These are phyloP conservation scores for Tanaodytes sp. DNA, from an alignment of 2,888 invertebrate species.

Conservation along the genomic window DNA sequence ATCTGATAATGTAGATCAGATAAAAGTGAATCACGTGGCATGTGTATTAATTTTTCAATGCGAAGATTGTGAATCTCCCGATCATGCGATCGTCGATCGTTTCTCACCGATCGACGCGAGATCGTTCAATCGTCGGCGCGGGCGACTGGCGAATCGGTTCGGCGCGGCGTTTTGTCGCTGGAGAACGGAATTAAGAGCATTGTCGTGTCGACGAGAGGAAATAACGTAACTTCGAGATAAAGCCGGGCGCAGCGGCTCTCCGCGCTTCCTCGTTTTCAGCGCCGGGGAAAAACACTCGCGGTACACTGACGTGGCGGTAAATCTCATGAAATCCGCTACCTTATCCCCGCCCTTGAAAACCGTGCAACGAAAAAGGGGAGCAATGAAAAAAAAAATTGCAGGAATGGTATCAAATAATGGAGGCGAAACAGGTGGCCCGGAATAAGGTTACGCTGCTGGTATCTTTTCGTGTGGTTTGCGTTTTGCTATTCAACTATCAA, in stretches of 20 bases:
- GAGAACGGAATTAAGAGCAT: conserved; percentile 70
- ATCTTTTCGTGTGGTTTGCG: no score
- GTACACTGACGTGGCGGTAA: conserved; percentile 49
- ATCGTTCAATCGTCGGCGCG: conserved; percentile 49
- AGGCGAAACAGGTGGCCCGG: conserved; percentile 10
- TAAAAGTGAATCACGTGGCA: no score
- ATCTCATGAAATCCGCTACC: conserved; percentile 52
- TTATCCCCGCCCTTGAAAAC: conserved; percentile 47
- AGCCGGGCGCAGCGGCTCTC: no score
- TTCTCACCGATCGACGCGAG: not conserved
- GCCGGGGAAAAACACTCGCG: conserved; percentile 38
- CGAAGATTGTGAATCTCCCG: no score
- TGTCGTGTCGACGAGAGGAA: conserved; percentile 67
- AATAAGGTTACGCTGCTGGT: conserved; percentile 13
- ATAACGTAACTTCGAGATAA: no score
- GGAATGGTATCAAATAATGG: conserved; percentile 17
- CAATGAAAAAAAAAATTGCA: conserved; percentile 15
- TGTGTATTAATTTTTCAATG: no score
- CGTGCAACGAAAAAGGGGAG: conserved; percentile 42
- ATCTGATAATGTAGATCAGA: no score
- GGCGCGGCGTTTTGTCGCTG: conserved; percentile 45
- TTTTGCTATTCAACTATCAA: no score
- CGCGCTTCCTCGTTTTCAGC: conserved; percentile 32
- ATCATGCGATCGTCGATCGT: no score
- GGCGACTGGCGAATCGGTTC: conserved; percentile 44